Evolutionary conservation across 92 coral and sea anemone genomes (phyloP), one percentile per base, ranked within the genome.

Genomic region (Paramuricea clavata): DNA sequence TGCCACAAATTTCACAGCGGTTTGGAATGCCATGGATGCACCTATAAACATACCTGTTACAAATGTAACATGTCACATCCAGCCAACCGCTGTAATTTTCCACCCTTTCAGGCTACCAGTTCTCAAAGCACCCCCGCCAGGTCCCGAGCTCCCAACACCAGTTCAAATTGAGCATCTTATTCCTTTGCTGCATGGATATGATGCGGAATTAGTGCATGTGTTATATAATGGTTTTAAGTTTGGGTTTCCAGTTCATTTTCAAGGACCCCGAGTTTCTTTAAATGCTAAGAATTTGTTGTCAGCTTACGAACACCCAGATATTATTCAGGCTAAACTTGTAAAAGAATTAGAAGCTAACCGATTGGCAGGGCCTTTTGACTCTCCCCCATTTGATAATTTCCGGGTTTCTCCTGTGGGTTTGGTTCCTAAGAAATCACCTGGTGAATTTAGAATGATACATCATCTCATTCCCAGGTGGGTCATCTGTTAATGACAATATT

Each of bases 351-450:
- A 68, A 16, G 85, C 92, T 5, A 73, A 70, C 21, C 81, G 91
- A 43, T 26, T 89, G 17, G 88, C 56, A 6, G 95, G 89, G 12
- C 91, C 95, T 17, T 92, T 86, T 77, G 36, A 72, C 16, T 12
- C 36, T 27, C 91, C 92, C 41, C 95, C 95, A 15, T 89, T 92
- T 49, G 43, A 22, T 3, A 60, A 68, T 76, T 89, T 89, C 49
- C 84, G 30, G 69, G 69, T 26, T 5, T 60, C 30, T n/a, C 7
- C 69, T 26, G 9, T 19, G n/a, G n/a, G n/a, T n/a, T n/a, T n/a
- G n/a, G n/a, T n/a, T n/a, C n/a, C n/a, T n/a, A n/a, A n/a, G n/a
- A n/a, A n/a, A n/a, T n/a, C n/a, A n/a, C n/a, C n/a, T n/a, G n/a
- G 73, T 5, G 31, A 65, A 7, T 76, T 59, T 34, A 52, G 92